Evolutionary conservation across 2,113 vertebrate genomes (phyloP).

Genomic region (Myrmophylax atrothorax): DNA sequence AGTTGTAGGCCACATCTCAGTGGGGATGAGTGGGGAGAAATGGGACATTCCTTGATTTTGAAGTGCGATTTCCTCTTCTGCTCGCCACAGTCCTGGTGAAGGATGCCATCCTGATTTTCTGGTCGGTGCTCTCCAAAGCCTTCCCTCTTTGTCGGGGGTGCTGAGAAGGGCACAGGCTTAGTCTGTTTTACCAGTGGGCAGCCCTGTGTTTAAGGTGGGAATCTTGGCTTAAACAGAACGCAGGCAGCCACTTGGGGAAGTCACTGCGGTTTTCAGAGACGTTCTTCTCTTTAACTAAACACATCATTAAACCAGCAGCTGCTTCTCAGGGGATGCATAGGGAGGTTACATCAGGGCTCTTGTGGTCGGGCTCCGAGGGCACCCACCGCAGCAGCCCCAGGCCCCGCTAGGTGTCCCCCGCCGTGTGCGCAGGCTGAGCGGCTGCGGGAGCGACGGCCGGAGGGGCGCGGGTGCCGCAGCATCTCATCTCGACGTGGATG

Average conservation of each 20-base stretch:
- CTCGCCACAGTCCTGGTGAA: rapidly evolving
- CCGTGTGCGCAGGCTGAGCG: not conserved
- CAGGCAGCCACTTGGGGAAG: not conserved
- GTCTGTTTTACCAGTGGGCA: not conserved
- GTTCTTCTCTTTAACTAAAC: too few relatives aligned
- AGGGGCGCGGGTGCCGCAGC: rapidly evolving
- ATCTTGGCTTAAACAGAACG: rapidly evolving
- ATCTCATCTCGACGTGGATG: rapidly evolving
- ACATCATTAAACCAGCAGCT: not conserved
- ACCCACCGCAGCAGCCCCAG: not conserved
- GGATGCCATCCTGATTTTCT: not conserved
- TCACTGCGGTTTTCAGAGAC: not conserved
- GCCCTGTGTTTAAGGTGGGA: not conserved
- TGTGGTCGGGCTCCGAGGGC: not conserved
- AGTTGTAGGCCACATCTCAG: not conserved
- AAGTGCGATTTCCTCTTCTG: not conserved
- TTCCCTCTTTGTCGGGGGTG: not conserved
- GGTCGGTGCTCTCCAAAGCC: rapidly evolving
- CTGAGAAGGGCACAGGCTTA: not conserved
- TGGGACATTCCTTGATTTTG: not conserved
- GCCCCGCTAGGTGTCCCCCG: not conserved
- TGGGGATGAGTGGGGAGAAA: not conserved
- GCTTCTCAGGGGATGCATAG: rapidly evolving
- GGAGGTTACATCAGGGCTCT: not conserved
- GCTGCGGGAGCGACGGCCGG: not conserved